Evolutionary conservation across 2,888 invertebrate species (phyloP).

Genomic region (Thumatha senex): DNA sequence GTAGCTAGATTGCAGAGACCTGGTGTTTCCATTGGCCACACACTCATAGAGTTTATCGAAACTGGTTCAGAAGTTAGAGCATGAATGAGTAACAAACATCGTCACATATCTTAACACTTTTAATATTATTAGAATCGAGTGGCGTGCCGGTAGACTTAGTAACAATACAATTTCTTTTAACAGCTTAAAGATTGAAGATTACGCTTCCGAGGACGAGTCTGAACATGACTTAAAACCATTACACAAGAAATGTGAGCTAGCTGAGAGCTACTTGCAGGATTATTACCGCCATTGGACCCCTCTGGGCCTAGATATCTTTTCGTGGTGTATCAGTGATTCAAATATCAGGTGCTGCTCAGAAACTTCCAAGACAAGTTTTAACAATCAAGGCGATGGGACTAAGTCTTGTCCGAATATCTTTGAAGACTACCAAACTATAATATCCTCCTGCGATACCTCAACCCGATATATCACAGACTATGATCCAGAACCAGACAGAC

Average conservation of each 20-base stretch:
- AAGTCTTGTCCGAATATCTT: constrained; percentile 64
- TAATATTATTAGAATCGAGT: no score
- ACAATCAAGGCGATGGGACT: constrained; percentile 45
- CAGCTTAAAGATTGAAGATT: constrained; percentile 56
- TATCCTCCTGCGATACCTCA: constrained; percentile 42
- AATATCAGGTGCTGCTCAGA: constrained; percentile 50
- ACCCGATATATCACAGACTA: background rate
- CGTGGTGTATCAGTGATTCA: constrained; percentile 57
- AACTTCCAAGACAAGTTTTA: constrained; percentile 39
- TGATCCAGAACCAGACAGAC: background rate
- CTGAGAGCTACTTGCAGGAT: constrained; percentile 63
- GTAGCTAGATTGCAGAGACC: no score
- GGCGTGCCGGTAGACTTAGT: no score
- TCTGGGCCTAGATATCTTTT: constrained; percentile 51
- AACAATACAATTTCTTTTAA: constrained; percentile 8
- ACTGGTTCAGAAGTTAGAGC: no score
- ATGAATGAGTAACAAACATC: no score
- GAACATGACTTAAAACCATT: constrained; percentile 21
- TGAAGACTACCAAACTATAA: constrained; percentile 49
- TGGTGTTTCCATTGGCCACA: no score
- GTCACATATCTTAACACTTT: no score
- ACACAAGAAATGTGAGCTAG: constrained; percentile 52
- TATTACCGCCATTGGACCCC: constrained; percentile 60
- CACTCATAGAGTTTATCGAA: no score
- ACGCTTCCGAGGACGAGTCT: constrained; percentile 51